Evolutionary conservation across 2,113 vertebrate genomes (phyloP).

Genomic region (Anguilla rostrata): DNA sequence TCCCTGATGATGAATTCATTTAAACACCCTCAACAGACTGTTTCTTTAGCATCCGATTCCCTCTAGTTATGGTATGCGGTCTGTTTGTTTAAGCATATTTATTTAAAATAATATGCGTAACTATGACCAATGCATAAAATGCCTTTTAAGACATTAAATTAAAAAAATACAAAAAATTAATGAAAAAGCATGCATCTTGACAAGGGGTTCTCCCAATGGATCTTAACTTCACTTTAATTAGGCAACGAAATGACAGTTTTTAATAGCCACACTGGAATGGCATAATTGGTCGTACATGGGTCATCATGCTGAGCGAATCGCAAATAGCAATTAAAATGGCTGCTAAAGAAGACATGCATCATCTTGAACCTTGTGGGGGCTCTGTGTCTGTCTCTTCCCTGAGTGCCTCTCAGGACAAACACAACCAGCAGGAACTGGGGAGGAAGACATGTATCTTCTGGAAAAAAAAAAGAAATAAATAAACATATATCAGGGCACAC

Average conservation of each 20-base stretch:
- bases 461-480: too few relatives aligned
- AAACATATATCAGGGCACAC: neutral
- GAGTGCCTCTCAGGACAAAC: neutral
- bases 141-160: neutral
- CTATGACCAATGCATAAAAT: neutral
- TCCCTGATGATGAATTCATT: slow-evolving; percentile 44
- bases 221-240: slow-evolving; percentile 5
- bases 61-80: neutral
- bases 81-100: neutral
- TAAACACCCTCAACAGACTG: neutral
- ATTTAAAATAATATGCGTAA: neutral
- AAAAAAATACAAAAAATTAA: neutral
- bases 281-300: neutral
- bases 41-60: neutral
- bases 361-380: neutral
- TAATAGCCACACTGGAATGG: neutral
- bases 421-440: too few relatives aligned
- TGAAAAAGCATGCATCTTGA: neutral
- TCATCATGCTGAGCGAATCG: neutral
- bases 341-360: neutral
- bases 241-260: neutral
- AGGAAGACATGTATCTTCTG: too few relatives aligned
- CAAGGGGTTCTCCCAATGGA: neutral
- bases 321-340: neutral
- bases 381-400: neutral